Base-by-base conservation (phyloP, 2,888 invertebrate genomes). In the Cacoxenus indagator region DNA sequence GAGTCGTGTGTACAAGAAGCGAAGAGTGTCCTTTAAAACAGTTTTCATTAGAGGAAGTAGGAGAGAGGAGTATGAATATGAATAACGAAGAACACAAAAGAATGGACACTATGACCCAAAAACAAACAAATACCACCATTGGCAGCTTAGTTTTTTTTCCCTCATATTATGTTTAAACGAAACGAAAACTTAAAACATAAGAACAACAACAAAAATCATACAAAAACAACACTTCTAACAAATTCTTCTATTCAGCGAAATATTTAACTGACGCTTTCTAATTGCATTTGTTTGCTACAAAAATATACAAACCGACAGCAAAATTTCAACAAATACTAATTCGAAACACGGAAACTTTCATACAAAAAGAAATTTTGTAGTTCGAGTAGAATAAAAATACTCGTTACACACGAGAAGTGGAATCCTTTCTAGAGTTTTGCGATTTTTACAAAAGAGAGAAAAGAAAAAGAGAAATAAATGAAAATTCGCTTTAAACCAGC, bases 1-100 rank as follows among this genome's bases (percentile, higher is more conserved):
- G 83, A 82, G 75, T 78, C 79, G 76, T 81, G 78, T 81, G 80
- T 86, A 82, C 84, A 86, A 80, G 83, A 86, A 78, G 81, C 78
- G 85, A 81, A 78, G n/a, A n/a, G n/a, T n/a, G 74, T 83, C 81
- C 81, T 77, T 84, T 83, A 78, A 76, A 70, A 59, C 26, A 14
- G 19, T 22, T 19, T 19, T 22, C 22, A 22, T 6, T n/a, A n/a
- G n/a, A n/a, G n/a, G n/a, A n/a, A n/a, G n/a, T n/a, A n/a, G n/a
- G n/a, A n/a, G n/a, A n/a, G n/a, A n/a, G n/a, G n/a, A n/a, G 70
- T 46, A 68, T 64, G 37, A 37, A 11, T 37, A 37, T 37, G 37
- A 73, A 55, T 55, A 55, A 69, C 67, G 37, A 8, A 37, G 8
- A 4, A 70, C 54, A 72, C n/a, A n/a, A n/a, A n/a, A n/a, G n/a